Evolutionary conservation across 2,797 vertebrate species (phyloP), one percentile per base, ranked within the genome.

Genomic region (Chrysocyon brachyurus): DNA sequence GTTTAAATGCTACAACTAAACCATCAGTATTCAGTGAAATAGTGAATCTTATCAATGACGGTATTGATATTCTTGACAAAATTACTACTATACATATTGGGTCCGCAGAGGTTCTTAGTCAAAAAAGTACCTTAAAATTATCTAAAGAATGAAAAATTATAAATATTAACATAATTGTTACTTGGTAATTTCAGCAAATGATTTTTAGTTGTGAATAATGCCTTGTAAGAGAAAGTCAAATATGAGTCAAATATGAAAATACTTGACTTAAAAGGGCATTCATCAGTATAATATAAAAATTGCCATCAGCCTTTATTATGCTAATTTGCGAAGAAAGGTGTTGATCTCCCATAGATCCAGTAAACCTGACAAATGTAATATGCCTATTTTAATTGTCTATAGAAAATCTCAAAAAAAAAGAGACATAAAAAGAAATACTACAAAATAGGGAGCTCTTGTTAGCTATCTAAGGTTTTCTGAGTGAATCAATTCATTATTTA

Each of bases 41-140:
- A 94, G 3, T 73, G 11, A 92, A 66, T 40, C 9, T 36, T 79
- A 11, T 14, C 36, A 64, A 19, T 57, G 19, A 75, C 54, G 66
- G 75, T 73, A 72, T 0, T 84, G 54, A 75, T 75, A 40, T 46
- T 33, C 72, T 78, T 61, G 14, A 77, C 31, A 2, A 63, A 79
- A 36, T 94, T 87, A 12, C 26, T 90, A 59, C 10, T 52, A 68
- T 56, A 11, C 6, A 63, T 26, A 84, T 11, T 91, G 61, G 56
- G 7, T 73, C 15, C 1, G 81, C 12, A 64, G 28, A 82, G 2
- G 0, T 73, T 56, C 28, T 77, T 75, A 75, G 36, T 68, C 3
- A 92, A 33, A 93, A 95, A 93, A 66, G n/a, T n/a, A n/a, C 24
- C 63, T 19, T 87, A 61, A 87, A 92, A 93, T 93, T 24, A 75